Evolutionary conservation across 1,140 invertebrate species (phyloP), one percentile per base, ranked within the genome.

Genomic region (Sycophaga agraensis): DNA sequence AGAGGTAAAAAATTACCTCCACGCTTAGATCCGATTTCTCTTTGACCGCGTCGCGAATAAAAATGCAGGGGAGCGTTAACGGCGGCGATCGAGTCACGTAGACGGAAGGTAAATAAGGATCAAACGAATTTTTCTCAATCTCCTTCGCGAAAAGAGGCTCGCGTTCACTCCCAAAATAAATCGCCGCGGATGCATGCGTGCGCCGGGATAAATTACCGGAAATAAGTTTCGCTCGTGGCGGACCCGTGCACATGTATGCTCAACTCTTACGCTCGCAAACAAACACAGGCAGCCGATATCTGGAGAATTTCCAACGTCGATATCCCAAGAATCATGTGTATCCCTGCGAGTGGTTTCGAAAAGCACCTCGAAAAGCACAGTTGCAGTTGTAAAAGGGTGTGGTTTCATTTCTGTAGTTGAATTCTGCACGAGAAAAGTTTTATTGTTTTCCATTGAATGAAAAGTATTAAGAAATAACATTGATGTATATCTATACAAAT

Each of bases 301-400:
- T 72, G 70, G 71, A 73, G 66, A 66, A 65, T 66, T 68, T 73
- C 67, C 71, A 74, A 70, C 59, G 64, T 68, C 70, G 67, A 69
- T 73, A 71, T 71, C n/a, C n/a, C n/a, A n/a, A n/a, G n/a, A n/a
- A n/a, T n/a, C n/a, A n/a, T n/a, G n/a, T n/a, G n/a, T n/a, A n/a
- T n/a, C n/a, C n/a, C n/a, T n/a, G n/a, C n/a, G n/a, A n/a, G n/a
- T n/a, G n/a, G n/a, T n/a, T n/a, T n/a, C n/a, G n/a, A n/a, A n/a
- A n/a, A n/a, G n/a, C n/a, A n/a, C n/a, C n/a, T n/a, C n/a, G n/a
- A n/a, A n/a, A n/a, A n/a, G n/a, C n/a, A n/a, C n/a, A n/a, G n/a
- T n/a, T n/a, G n/a, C n/a, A n/a, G n/a, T n/a, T n/a, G n/a, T n/a
- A n/a, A n/a, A n/a, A n/a, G n/a, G n/a, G n/a, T n/a, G n/a, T n/a